A percentile compares a stretch with the other conserved stretches of the same genome.
These are phyloP conservation scores for Plecturocebus donacophilus DNA, from an alignment of 2,113 vertebrate genomes.

Conservation along the genomic window DNA sequence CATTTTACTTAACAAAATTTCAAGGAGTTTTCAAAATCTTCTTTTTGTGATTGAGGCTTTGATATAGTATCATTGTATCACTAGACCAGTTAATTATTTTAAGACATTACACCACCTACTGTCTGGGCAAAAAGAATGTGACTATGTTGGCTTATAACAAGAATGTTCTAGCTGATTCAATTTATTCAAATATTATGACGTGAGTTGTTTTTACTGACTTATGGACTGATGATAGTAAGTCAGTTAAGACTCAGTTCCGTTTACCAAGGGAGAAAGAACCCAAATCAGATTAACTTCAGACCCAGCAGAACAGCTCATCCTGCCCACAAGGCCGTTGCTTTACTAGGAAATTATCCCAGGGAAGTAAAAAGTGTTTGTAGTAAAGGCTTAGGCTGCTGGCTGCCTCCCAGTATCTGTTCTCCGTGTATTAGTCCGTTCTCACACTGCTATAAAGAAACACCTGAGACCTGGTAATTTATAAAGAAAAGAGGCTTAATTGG, in stretches of 20 bases:
- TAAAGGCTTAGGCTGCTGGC: neutral
- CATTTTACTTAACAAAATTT: neutral
- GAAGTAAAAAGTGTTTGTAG: neutral
- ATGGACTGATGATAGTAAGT: neutral
- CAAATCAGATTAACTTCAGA: too few species aligned
- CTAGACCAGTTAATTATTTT: too few species aligned
- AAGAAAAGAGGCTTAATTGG: too few species aligned
- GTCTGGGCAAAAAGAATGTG: neutral
- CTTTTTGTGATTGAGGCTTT: neutral
- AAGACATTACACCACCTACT: neutral
- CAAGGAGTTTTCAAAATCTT: neutral
- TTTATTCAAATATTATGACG: neutral
- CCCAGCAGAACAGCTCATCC: neutral
- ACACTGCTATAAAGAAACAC: too few species aligned
- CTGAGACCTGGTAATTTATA: too few species aligned
- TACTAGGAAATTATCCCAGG: neutral
- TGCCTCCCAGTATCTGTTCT: neutral
- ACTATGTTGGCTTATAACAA: fast-evolving
- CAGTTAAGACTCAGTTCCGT: neutral
- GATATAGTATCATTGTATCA: fast-evolving
- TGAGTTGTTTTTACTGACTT: neutral
- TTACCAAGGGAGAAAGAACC: too few species aligned
- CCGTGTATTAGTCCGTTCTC: too few species aligned
- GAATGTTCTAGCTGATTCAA: neutral
- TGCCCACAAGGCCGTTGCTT: neutral